These are phyloP conservation scores for Pristionchus mayeri DNA, from an alignment of 2,888 invertebrate species.

Conservation along the genomic window DNA sequence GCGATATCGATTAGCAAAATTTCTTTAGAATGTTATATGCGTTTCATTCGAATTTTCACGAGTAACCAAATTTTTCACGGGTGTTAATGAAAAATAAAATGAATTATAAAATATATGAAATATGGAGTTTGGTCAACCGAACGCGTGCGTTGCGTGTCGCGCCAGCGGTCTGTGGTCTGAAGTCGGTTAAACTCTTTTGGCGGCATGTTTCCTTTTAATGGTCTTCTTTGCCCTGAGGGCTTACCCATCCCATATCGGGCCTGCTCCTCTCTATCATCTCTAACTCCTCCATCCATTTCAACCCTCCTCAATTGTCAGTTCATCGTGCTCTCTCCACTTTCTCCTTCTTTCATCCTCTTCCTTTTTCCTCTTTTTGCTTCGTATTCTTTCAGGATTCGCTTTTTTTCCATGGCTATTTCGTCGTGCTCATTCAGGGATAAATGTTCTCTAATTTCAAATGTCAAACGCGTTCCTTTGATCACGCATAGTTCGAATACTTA, in stretches of 20 bases:
- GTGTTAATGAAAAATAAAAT: background rate
- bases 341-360: background rate
- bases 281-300: background rate
- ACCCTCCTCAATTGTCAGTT: background rate
- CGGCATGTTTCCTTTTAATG: background rate
- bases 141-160: constrained; percentile 2
- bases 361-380: background rate
- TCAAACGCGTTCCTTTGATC: background rate
- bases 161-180: background rate
- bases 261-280: constrained; percentile 16
- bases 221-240: constrained; percentile 6
- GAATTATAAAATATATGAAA: background rate
- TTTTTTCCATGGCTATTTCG: background rate
- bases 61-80: background rate
- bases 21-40: background rate
- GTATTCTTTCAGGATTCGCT: background rate
- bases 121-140: background rate
- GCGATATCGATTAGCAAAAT: background rate
- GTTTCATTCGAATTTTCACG: background rate
- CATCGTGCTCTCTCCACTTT: background rate
- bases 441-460: constrained; percentile 10
- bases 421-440: background rate
- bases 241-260: background rate
- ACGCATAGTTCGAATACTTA: background rate
- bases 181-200: constrained; percentile 18